Conservation (phyloP, 2,797 vertebrate species). For the Ispidina picta region DNA sequence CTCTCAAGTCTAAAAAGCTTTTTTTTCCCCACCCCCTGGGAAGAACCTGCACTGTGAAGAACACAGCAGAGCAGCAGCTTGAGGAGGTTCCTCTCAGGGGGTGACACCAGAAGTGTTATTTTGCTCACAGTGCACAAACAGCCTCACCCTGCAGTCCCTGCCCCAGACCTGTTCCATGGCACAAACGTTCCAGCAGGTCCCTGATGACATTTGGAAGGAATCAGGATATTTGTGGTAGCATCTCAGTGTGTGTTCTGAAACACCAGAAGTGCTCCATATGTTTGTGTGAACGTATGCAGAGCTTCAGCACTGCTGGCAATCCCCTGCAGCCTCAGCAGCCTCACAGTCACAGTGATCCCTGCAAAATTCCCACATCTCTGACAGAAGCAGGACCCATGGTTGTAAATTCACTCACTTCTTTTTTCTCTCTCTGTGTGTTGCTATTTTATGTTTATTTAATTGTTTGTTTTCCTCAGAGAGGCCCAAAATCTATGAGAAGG, state of each 20-base stretch:
- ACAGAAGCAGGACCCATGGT: not conserved
- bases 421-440: not conserved
- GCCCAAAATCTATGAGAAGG: slow-evolving; percentile 87
- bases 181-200: not conserved
- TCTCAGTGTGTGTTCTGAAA: not conserved
- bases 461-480: slow-evolving; percentile 77
- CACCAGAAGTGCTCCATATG: not conserved
- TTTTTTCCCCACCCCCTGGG: not conserved
- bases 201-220: not conserved
- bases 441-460: not conserved
- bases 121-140: not conserved
- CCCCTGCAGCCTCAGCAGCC: not conserved
- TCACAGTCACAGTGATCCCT: not conserved
- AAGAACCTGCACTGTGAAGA: not conserved
- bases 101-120: not conserved
- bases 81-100: not conserved
- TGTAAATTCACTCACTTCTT: not conserved
- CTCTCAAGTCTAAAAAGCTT: not conserved
- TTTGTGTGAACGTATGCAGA: not conserved
- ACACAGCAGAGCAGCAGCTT: not conserved
- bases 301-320: not conserved
- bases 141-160: not conserved
- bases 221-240: not conserved
- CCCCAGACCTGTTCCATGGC: not conserved
- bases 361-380: not conserved